phyloP scores from a whole-genome alignment of 2,888 invertebrate genomes.

The Melanchra persicariae region DNA sequence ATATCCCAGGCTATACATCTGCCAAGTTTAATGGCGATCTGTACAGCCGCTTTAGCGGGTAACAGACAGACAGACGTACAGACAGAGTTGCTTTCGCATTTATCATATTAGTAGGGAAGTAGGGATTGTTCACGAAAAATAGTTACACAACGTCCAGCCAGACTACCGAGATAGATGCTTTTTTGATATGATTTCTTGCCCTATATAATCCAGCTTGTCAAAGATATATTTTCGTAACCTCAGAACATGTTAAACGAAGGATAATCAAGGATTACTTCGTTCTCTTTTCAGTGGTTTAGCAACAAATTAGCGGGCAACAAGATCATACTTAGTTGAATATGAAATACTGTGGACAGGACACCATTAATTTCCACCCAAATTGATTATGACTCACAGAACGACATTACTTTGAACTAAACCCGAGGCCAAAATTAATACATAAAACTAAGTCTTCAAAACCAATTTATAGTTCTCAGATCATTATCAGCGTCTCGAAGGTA shows the following conservation, averaged over 20 bases:
- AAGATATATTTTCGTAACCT: neutral
- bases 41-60: too few species aligned
- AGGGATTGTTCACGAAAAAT: too few species aligned
- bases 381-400: constrained; percentile 6
- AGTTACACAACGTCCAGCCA: too few species aligned
- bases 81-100: too few species aligned
- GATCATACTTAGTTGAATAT: neutral
- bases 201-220: too few species aligned
- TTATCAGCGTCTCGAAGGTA: constrained; percentile 19
- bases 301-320: neutral
- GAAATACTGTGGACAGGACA: neutral
- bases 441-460: constrained; percentile 6
- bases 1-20: too few species aligned
- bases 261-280: neutral
- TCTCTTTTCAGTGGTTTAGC: neutral
- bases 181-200: too few species aligned
- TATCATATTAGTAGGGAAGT: too few species aligned
- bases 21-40: too few species aligned
- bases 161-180: too few species aligned
- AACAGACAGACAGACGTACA: too few species aligned
- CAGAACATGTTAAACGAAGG: neutral
- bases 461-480: constrained; percentile 20
- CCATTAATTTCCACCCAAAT: neutral
- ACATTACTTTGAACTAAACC: neutral
- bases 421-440: constrained; percentile 10